Percentiles rank a stretch among this genome's conserved stretches.
Evolutionary conservation across 2,797 vertebrate genomes (phyloP).

Genomic region (Hydrophis major): DNA sequence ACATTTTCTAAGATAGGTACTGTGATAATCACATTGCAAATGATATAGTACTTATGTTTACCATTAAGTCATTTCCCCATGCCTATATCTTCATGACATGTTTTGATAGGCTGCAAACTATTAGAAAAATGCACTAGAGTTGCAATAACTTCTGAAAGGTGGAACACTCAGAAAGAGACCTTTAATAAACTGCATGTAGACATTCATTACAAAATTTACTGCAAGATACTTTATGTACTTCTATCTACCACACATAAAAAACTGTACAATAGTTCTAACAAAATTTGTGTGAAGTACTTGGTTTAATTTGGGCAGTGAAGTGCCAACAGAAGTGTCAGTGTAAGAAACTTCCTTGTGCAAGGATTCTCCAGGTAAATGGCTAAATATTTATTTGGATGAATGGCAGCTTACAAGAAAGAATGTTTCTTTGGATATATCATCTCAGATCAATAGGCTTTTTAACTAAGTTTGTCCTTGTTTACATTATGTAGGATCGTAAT

Average conservation of each 20-base stretch:
- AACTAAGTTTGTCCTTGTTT: conserved; percentile 49
- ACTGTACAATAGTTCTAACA: conserved; percentile 58
- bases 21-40: conserved; percentile 29
- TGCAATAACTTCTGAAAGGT: conserved; percentile 57
- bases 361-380: conserved; percentile 55
- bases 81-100: conserved; percentile 49
- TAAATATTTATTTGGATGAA: conserved; percentile 46
- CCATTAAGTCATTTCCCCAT: conserved; percentile 42
- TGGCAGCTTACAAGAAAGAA: conserved; percentile 56
- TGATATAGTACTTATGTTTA: conserved; percentile 28
- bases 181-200: conserved; percentile 60
- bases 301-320: conserved; percentile 38
- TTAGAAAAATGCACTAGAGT: conserved; percentile 49
- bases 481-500: conserved; percentile 46
- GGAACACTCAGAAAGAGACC: conserved; percentile 46
- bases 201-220: conserved; percentile 65
- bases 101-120: conserved; percentile 60
- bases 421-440: conserved; percentile 55
- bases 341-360: conserved; percentile 52
- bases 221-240: conserved; percentile 60
- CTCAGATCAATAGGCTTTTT: conserved; percentile 57
- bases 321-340: conserved; percentile 39
- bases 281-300: conserved; percentile 59
- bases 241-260: conserved; percentile 59
- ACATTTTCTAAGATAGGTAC: conserved; percentile 44